A percentile compares a stretch with the other conserved stretches of the same genome.
Conservation (phyloP, 2,113 vertebrate genomes). For the Cettia cetti region DNA sequence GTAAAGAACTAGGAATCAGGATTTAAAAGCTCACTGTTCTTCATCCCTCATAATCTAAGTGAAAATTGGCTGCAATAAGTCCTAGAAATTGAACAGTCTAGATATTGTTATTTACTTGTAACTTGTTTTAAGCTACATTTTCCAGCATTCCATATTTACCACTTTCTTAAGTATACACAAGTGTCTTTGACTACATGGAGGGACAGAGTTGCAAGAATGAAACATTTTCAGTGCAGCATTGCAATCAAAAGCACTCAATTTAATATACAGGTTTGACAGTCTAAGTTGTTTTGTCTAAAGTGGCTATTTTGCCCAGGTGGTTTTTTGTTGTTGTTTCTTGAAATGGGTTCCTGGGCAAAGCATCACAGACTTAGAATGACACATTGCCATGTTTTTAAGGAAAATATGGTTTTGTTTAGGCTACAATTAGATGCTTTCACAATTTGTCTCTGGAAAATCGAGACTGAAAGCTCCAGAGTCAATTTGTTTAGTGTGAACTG, state of each 20-base stretch:
- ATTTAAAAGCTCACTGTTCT: not conserved
- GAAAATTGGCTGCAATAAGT: not conserved
- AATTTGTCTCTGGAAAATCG: conserved; percentile 36
- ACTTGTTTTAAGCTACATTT: not conserved
- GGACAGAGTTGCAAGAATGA: not conserved
- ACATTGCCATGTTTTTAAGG: conserved; percentile 14
- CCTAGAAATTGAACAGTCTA: conserved; percentile 5
- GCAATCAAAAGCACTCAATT: not conserved
- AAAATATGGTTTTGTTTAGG: conserved; percentile 61
- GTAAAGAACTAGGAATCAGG: not conserved
- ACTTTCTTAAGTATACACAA: not conserved
- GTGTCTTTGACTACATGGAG: not conserved
- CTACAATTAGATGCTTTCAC: conserved; percentile 60
- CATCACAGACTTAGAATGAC: conserved; percentile 10
- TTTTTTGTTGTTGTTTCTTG: not conserved
- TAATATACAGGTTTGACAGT: not conserved
- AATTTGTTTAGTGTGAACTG: conserved; percentile 44
- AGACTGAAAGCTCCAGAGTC: conserved; percentile 32
- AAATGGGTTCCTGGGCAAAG: conserved; percentile 31
- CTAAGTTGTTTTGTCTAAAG: conserved; percentile 5
- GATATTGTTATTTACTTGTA: not conserved
- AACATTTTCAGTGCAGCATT: not conserved
- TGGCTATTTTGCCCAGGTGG: not conserved
- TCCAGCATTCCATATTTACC: not conserved
- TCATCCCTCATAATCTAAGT: not conserved